Evolutionary conservation across 1,140 invertebrate genomes (phyloP), one percentile per base, ranked within the genome.

Genomic region (Lineus longissimus): DNA sequence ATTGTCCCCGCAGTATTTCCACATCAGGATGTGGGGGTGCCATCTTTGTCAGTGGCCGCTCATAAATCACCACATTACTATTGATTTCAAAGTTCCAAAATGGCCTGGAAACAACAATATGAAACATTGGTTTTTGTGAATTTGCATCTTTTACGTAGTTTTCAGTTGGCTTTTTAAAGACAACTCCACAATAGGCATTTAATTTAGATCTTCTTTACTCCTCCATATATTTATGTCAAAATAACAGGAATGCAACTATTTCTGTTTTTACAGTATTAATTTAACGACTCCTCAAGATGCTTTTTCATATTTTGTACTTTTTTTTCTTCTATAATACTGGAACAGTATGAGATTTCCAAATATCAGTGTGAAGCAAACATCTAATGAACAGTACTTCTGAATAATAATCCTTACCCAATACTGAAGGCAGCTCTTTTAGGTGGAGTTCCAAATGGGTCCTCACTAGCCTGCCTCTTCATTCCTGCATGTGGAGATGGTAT

Each of bases 51-150:
- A 91, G 91, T 13, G 89, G 87, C 63, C 93, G 84, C 80, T 97
- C 93, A 76, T 89, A 91, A 73, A 97, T 93, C n/a, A 96, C 89
- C 41, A 91, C 91, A 87, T 97, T 97, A 30, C 93, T 95, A 31
- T 88, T 87, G 64, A 97, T 87, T 77, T 97, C 94, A 73, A 97
- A 86, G 80, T 98, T 94, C 94, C 94, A 98, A 19, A 94, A 95
- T 2, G 94, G 94, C 27, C 88, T 90, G 73, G 62, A 80, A 73
- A 47, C 36, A 59, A 27, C 11, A 19, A 13, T 43, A 19, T 13
- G 19, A 43, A 11, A 29, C 45, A 25, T 59, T 40, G 27, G 15
- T n/a, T n/a, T n/a, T n/a, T n/a, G n/a, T n/a, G n/a, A n/a, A n/a
- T n/a, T n/a, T n/a, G n/a, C n/a, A n/a, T n/a, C n/a, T n/a, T n/a